Conservation (phyloP, 2,888 invertebrate genomes). For the Dione juno region DNA sequence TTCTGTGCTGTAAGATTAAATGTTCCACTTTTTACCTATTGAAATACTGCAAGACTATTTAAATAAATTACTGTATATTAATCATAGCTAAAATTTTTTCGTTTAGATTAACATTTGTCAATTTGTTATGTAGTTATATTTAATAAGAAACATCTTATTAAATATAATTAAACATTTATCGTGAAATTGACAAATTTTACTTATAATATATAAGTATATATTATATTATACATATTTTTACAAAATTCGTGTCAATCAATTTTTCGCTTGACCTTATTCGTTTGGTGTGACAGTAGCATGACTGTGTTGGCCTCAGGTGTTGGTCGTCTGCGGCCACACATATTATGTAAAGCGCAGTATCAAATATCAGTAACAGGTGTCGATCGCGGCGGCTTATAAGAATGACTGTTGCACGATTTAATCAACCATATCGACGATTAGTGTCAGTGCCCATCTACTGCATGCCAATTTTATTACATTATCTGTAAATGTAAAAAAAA, state of each 20-base stretch:
- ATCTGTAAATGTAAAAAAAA: neutral
- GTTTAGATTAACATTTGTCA: no score
- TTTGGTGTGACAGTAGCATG: constrained; percentile 36
- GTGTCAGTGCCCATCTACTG: constrained; percentile 29
- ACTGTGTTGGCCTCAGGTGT: constrained; percentile 47
- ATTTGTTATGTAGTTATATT: no score
- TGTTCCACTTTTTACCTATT: constrained; percentile 13
- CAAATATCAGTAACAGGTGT: constrained; percentile 54
- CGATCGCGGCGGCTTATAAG: constrained; percentile 49
- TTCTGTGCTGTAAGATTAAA: constrained; percentile 25
- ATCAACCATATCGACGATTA: constrained; percentile 42
- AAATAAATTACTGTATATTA: no score
- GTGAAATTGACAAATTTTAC: no score
- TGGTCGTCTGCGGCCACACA: constrained; percentile 46
- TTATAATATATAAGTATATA: neutral
- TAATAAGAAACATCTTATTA: no score
- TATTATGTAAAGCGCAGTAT: constrained; percentile 53
- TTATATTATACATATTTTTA: no score
- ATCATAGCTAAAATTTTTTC: no score
- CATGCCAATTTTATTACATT: constrained; percentile 27
- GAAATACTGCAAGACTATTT: neutral
- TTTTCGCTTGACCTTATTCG: constrained; percentile 31
- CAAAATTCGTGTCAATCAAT: neutral
- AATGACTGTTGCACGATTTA: constrained; percentile 51
- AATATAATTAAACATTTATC: no score